A percentile compares a stretch with the other conserved stretches of the same genome.
phyloP scores from a whole-genome alignment of 1,140 invertebrate genomes.

The Amyelois transitella region DNA sequence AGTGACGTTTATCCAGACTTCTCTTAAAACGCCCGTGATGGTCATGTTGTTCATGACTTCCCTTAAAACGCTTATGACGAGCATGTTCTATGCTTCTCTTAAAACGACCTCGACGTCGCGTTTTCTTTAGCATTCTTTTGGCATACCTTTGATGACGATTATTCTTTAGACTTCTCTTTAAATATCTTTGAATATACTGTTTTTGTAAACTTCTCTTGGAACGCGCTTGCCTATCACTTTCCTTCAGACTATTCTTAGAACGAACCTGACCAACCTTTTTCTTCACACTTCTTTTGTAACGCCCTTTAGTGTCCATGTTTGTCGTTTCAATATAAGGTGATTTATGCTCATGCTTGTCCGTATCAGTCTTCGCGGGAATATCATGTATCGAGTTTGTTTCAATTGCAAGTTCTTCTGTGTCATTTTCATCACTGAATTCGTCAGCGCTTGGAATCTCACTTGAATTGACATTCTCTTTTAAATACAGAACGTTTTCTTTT shows the following conservation, averaged over 20 bases:
- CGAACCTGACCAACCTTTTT: not conserved
- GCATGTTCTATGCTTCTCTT: not conserved
- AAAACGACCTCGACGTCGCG: too few species aligned
- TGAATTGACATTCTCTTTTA: not conserved
- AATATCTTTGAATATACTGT: too few species aligned
- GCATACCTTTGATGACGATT: too few species aligned
- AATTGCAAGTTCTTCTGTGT: not conserved
- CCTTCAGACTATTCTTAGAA: not conserved
- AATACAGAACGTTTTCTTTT: not conserved
- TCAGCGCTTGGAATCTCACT: not conserved
- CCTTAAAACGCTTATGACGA: too few species aligned
- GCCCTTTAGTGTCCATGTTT: too few species aligned
- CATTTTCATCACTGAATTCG: not conserved
- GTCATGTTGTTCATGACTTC: not conserved
- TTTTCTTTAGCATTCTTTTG: too few species aligned
- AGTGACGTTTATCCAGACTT: not conserved
- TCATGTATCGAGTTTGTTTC: too few species aligned
- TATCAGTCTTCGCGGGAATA: too few species aligned
- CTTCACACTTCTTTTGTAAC: not conserved
- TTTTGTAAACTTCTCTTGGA: not conserved
- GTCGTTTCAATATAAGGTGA: too few species aligned
- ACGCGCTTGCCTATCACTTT: not conserved
- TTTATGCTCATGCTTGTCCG: too few species aligned
- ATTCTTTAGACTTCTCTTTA: too few species aligned
- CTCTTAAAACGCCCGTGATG: not conserved